These are phyloP conservation scores for Malurus melanocephalus DNA, from an alignment of 2,113 vertebrate genomes.

Conservation along the genomic window DNA sequence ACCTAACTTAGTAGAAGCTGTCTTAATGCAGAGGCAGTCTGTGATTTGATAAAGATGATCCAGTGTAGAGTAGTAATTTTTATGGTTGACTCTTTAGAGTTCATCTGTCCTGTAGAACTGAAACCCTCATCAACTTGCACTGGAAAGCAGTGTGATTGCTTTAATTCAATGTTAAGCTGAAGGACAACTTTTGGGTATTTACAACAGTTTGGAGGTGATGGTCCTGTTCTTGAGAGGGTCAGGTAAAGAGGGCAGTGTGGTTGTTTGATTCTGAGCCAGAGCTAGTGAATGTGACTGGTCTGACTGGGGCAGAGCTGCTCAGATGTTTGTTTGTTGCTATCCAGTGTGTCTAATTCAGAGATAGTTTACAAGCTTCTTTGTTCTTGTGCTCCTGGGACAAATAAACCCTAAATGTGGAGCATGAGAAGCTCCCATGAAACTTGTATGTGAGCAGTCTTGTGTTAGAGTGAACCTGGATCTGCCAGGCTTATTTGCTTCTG, in stretches of 20 bases:
- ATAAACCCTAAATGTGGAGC: background rate
- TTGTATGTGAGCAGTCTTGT: fast-evolving
- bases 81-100: too few relatives aligned
- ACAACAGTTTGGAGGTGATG: fast-evolving
- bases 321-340: background rate
- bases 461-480: background rate
- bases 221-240: background rate
- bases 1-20: background rate
- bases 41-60: background rate
- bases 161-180: background rate
- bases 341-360: background rate
- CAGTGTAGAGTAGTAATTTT: background rate
- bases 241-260: background rate
- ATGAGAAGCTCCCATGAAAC: background rate
- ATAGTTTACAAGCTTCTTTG: background rate
- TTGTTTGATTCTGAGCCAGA: background rate
- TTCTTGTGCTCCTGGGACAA: background rate
- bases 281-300: background rate
- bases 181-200: background rate
- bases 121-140: background rate
- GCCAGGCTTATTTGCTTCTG: background rate
- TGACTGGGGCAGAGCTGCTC: background rate
- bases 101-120: background rate
- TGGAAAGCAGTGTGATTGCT: background rate
- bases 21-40: background rate